Evolutionary conservation across 2,113 vertebrate genomes (phyloP), one percentile per base, ranked within the genome.

Genomic region (Oncorhynchus gorbuscha): DNA sequence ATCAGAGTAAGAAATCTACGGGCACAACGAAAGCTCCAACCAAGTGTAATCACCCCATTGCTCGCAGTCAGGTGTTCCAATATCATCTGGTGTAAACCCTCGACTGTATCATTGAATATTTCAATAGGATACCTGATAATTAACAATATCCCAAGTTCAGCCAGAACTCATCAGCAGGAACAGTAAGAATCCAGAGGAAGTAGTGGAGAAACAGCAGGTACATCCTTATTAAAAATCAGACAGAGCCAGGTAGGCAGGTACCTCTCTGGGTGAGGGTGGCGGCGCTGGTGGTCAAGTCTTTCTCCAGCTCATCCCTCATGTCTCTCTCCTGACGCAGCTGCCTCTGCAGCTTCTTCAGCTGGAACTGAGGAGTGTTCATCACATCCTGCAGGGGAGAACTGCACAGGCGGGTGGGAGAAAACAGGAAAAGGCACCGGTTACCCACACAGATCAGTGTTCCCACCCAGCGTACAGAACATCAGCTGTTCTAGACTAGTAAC

Each of bases 331-430:
- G 87, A 0, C 90, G 89, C 79, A 97, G 85, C 81, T 95, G 94
- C 77, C 94, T 94, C 82, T 93, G 94, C 79, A 97, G 79, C 13
- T 93, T 93, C 8, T 95, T 93, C 83, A 97, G 78, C 89, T 97
- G 96, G 69, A 97, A 97, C 73, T 96, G 95, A 0, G 96, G 96
- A 0, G 96, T 97, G 84, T 95, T 97, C 90, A 98, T 92, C 70
- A 98, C 89, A 3, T 97, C 94, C 18, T 94, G 94, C 89, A 98
- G 89, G 28, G 97, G 97, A 0, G 96, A 97, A 3, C 84, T 87
- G 0, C 91, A 94, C 82, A 69, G 59, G 73, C 39, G 73, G 83
- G 83, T 70, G 65, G 74, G 49, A 76, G 81, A 81, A 86, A 12
- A 2, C 2, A 51, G 26, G 8, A 3, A 13, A 39, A 45, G 0